Evolutionary conservation across 1,140 invertebrate genomes (phyloP).

Genomic region (Wasmannia auropunctata): DNA sequence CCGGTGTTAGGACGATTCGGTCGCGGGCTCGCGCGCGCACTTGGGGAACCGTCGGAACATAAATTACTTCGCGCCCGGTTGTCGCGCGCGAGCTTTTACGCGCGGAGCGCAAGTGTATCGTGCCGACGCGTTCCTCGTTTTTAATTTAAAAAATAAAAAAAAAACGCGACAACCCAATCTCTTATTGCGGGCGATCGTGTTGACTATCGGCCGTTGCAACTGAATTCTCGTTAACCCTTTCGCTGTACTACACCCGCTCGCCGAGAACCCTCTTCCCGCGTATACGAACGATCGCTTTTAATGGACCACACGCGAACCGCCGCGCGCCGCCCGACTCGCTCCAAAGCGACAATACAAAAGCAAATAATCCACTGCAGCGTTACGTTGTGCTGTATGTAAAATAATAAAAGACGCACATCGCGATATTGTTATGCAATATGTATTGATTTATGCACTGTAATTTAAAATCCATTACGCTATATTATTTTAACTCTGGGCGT

Average conservation of each 20-base stretch:
- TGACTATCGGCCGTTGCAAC: neutral
- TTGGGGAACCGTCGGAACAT: conserved; percentile 14
- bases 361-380: neutral
- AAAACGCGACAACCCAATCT: neutral
- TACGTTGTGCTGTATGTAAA: neutral
- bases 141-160: conserved; percentile 6
- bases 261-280: neutral
- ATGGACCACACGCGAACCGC: neutral
- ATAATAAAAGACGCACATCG: neutral
- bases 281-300: neutral
- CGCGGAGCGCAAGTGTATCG: neutral
- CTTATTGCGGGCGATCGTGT: neutral
- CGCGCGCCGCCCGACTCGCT: no score
- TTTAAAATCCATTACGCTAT: neutral
- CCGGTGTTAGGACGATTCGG: conserved; percentile 7
- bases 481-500: neutral
- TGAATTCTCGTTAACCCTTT: neutral
- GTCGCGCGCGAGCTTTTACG: conserved; percentile 25
- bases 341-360: neutral
- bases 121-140: conserved; percentile 26
- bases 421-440: neutral
- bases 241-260: neutral
- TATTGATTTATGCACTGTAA: neutral
- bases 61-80: conserved; percentile 28
- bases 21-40: neutral